These are phyloP conservation scores for Scolanthus callimorphus DNA, from an alignment of 92 coral and sea anemone species.

Conservation along the genomic window DNA sequence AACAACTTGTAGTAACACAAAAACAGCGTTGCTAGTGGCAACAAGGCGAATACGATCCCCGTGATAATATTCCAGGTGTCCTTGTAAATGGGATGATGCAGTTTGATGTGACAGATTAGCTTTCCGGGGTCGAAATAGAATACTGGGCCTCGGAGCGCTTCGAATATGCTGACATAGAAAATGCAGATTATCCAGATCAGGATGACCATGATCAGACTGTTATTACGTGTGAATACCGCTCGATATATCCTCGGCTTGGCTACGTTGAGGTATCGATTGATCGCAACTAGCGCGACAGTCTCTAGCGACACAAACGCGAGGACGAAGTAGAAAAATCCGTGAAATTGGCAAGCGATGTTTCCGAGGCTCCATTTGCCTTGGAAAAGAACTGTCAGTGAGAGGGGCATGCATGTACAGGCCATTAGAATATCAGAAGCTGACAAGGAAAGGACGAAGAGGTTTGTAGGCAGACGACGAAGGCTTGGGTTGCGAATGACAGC, in stretches of 20 bases:
- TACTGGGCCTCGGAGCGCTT: constrained; percentile 23
- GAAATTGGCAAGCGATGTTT: constrained; percentile 41
- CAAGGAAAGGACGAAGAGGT: constrained; percentile 49
- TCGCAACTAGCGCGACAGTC: constrained; percentile 63
- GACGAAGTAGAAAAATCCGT: constrained; percentile 51
- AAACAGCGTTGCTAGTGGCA: constrained; percentile 50
- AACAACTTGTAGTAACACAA: constrained; percentile 61
- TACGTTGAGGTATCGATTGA: constrained; percentile 62
- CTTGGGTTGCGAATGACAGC: constrained; percentile 39
- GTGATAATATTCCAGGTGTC: constrained; percentile 44
- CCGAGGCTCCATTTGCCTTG: constrained; percentile 53
- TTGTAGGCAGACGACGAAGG: constrained; percentile 55
- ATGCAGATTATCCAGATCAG: constrained; percentile 39
- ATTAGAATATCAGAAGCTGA: constrained; percentile 55
- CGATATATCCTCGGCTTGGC: constrained; percentile 49
- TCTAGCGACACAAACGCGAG: constrained; percentile 56
- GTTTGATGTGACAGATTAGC: constrained; percentile 44
- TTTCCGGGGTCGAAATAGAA: constrained; percentile 61
- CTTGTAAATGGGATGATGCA: constrained; percentile 22
- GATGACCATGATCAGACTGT: constrained; percentile 32
- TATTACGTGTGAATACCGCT: constrained; percentile 28
- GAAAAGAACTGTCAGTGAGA: constrained; percentile 46
- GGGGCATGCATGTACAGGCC: constrained; percentile 65
- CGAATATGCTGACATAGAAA: constrained; percentile 25
- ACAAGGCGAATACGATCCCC: constrained; percentile 32